Base-by-base conservation (phyloP, 2,797 vertebrate species). In the Eutrigla gurnardus region DNA sequence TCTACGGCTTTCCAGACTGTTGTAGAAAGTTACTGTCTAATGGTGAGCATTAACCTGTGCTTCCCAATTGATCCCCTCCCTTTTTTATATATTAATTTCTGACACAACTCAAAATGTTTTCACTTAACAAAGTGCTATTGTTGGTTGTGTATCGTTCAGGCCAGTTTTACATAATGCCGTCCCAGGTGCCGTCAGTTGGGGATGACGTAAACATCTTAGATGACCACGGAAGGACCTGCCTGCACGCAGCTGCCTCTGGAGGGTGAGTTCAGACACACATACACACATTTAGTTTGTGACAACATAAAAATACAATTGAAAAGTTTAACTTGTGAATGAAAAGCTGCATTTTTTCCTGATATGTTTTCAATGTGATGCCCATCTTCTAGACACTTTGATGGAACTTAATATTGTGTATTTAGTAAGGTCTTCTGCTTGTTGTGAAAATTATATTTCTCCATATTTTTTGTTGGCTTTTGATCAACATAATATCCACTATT, bases 201-300 rank as follows among this genome's bases (percentile, higher is more conserved):
- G 97, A 96, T 80, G 96, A 98, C 88, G 95, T 99, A 86, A 97
- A 99, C 91, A 95, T 92, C 0, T 91, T 93, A 35, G 97, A 99
- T 81, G 95, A 95, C 91, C 91, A 96, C 15, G 97, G 97, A 79
- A 96, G 97, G 86, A 98, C 97, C 72, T 97, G 96, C 88, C 95
- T 99, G 86, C 98, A 99, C 83, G 96, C 97, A 92, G 97, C 97
- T 93, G 97, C 98, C 86, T 97, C 96, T 47, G 97, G 97, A 94
- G 97, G 98, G 98, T 99, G 45, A 90, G 67, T 3, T 4, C 0
- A 25, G 13, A 37, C 25, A 43, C 65, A 64, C 36, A n/a, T 37
- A 57, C 45, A 39, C 57, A 46, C 10, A n/a, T 25, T 25, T 25
- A 25, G 25, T 25, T 25, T 25, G 25, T 25, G 43, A 49, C 40